Conservation (phyloP, 2,888 invertebrate genomes). For the Lottia gigantea region DNA sequence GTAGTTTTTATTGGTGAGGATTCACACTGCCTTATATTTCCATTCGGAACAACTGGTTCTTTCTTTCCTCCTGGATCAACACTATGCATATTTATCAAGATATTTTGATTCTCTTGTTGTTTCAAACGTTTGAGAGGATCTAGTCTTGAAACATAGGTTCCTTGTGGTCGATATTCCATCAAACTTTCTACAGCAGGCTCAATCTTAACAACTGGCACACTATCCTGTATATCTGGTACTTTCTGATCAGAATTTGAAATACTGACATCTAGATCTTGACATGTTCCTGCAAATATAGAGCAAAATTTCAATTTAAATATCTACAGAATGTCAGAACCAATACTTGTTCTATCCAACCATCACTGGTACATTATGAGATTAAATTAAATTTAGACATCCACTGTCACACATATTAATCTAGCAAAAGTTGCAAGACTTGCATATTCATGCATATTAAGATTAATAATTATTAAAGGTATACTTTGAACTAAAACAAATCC, state of each 20-base stretch:
- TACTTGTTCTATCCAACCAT: too few relatives aligned
- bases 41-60: background rate
- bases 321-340: too few relatives aligned
- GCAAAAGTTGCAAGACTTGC: too few relatives aligned
- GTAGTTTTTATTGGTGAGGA: background rate
- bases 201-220: background rate
- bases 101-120: conserved; percentile 8
- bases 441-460: too few relatives aligned
- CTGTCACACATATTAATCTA: too few relatives aligned
- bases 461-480: too few relatives aligned
- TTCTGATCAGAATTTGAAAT: conserved; percentile 13
- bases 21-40: background rate
- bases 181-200: background rate
- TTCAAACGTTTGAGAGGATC: background rate
- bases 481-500: too few relatives aligned
- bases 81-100: background rate
- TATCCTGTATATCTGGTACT: conserved; percentile 7
- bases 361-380: too few relatives aligned
- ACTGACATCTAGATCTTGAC: too few relatives aligned
- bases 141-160: background rate
- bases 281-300: background rate
- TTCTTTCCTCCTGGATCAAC: conserved; percentile 3
- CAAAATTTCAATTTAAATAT: too few relatives aligned
- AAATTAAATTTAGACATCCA: too few relatives aligned
- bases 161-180: background rate